These are phyloP conservation scores for Monarcha castaneiventris DNA, from an alignment of 2,113 vertebrate species.

Conservation along the genomic window DNA sequence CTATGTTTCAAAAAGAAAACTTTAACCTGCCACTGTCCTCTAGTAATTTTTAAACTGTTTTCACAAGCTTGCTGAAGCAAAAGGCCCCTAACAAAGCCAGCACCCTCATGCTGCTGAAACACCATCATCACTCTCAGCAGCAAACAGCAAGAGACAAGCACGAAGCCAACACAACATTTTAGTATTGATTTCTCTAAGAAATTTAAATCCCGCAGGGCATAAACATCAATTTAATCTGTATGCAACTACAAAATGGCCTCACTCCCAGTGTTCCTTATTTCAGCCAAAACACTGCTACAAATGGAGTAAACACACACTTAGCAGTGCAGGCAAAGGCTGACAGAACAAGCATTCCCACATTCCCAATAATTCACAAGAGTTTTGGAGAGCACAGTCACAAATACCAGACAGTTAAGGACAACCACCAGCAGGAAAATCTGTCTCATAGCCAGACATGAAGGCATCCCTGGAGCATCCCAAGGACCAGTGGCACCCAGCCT, in stretches of 20 bases:
- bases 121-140: constrained; percentile 15
- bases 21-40: background rate
- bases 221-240: constrained; percentile 67
- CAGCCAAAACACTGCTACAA: constrained; percentile 16
- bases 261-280: constrained; percentile 7
- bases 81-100: background rate
- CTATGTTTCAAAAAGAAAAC: background rate
- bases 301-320: background rate
- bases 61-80: background rate
- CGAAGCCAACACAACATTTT: constrained; percentile 49
- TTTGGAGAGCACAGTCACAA: background rate
- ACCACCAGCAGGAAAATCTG: background rate
- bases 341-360: accelerated
- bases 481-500: background rate
- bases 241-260: constrained; percentile 58
- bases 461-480: accelerated
- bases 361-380: background rate
- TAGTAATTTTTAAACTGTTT: background rate
- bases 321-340: background rate
- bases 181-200: constrained; percentile 65
- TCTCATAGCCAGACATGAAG: background rate
- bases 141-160: constrained; percentile 51
- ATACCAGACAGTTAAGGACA: background rate
- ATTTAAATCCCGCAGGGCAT: constrained; percentile 55
- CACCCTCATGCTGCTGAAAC: background rate